Evolutionary conservation across 2,113 vertebrate species (phyloP).

Genomic region (Solea solea): DNA sequence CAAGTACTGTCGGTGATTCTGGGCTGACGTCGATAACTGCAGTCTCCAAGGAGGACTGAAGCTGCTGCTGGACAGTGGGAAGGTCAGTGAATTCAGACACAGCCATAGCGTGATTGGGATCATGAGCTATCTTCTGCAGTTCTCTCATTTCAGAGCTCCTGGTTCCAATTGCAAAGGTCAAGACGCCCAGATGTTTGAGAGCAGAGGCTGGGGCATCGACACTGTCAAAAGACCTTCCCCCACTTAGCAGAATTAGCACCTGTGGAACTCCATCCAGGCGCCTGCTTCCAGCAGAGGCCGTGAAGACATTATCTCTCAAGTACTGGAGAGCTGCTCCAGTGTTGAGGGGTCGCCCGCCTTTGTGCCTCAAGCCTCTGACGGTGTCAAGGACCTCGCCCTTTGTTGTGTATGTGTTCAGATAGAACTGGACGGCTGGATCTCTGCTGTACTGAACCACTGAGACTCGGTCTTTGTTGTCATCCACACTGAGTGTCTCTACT

Average conservation of each 20-base stretch:
- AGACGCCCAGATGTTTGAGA: too few species aligned
- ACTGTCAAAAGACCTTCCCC: constrained; percentile 58
- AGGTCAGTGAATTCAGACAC: too few species aligned
- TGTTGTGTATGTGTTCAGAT: constrained; percentile 50
- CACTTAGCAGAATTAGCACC: constrained; percentile 71
- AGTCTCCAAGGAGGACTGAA: constrained; percentile 33
- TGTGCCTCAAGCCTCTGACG: constrained; percentile 38
- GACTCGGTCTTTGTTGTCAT: constrained; percentile 30
- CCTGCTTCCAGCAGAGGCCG: constrained; percentile 69
- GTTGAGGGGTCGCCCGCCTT: constrained; percentile 74
- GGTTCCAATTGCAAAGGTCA: too few species aligned
- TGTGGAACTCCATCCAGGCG: constrained; percentile 80
- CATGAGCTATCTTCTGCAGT: too few species aligned
- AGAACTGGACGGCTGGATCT: constrained; percentile 41
- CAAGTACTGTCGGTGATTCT: constrained; percentile 26
- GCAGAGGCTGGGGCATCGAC: constrained; percentile 49
- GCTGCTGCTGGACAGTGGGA: too few species aligned
- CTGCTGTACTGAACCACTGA: constrained; percentile 61
- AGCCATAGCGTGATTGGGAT: too few species aligned
- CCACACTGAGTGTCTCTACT: constrained; percentile 17
- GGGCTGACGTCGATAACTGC: constrained; percentile 13
- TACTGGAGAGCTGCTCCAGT: constrained; percentile 81
- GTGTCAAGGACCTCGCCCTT: constrained; percentile 15
- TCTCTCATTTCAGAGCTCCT: too few species aligned
- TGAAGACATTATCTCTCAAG: constrained; percentile 20